Percentiles rank a stretch among this genome's conserved stretches.
Evolutionary conservation across 1,140 invertebrate species (phyloP).

Genomic region (Achroia grisella): DNA sequence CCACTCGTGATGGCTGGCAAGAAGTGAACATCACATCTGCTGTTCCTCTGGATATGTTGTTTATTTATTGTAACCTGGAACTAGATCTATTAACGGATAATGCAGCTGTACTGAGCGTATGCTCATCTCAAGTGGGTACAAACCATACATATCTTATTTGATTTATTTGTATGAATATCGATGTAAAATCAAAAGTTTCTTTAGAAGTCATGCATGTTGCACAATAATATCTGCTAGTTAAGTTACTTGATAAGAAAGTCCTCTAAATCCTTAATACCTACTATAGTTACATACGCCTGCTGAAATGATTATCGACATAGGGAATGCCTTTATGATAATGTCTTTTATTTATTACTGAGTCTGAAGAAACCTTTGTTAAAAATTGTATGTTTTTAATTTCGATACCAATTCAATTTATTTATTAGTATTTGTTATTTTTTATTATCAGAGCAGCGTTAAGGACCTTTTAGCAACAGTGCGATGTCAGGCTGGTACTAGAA

Average conservation of each 20-base stretch:
- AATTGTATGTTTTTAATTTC: no score
- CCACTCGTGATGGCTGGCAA: constrained; percentile 53
- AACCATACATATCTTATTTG: background rate
- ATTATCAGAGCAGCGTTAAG: background rate
- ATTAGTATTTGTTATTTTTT: no score
- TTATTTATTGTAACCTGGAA: constrained; percentile 50
- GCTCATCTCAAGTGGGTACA: constrained; percentile 42
- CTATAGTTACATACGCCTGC: no score
- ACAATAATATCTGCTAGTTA: no score
- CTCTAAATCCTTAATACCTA: background rate
- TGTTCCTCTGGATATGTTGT: constrained; percentile 56
- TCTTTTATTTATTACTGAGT: no score
- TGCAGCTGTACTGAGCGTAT: constrained; percentile 55
- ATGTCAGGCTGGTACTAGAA: constrained; percentile 58
- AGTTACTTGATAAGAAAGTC: no score
- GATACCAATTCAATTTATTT: no score
- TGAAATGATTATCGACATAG: no score
- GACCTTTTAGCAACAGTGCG: constrained; percentile 55
- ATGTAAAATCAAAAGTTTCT: no score
- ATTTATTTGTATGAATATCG: background rate
- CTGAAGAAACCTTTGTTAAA: no score
- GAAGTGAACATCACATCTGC: constrained; percentile 50
- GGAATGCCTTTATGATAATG: no score
- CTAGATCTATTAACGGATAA: constrained; percentile 53
- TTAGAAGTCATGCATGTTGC: no score